phyloP scores from a whole-genome alignment of 23 tunicate species.

The Diplosoma virens region DNA sequence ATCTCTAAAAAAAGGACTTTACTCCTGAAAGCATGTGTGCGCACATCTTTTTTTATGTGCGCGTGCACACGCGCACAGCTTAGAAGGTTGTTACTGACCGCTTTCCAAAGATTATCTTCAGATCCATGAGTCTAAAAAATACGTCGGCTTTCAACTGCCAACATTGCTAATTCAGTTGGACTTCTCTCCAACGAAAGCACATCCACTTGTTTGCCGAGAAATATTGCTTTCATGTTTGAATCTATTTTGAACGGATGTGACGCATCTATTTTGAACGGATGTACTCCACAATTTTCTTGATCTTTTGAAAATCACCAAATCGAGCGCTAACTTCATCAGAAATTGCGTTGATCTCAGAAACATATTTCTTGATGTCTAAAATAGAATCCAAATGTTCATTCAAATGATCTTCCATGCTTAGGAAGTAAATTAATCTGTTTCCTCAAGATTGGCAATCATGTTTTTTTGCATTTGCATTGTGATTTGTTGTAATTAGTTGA shows the following conservation, averaged over 20 bases:
- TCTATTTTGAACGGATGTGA: constrained; percentile 29
- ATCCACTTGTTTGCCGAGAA: constrained; percentile 19
- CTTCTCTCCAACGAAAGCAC: constrained; percentile 35
- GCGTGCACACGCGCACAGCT: no score
- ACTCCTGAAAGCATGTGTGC: no score
- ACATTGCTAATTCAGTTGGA: constrained; percentile 32
- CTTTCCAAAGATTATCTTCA: constrained; percentile 17
- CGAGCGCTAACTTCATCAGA: constrained; percentile 12
- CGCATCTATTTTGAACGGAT: no score
- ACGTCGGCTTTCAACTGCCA: constrained; percentile 10
- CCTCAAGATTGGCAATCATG: background rate
- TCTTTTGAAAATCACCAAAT: constrained; percentile 14
- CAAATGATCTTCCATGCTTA: background rate
- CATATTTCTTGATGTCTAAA: background rate
- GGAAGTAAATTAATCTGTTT: background rate
- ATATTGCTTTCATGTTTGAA: constrained; percentile 11
- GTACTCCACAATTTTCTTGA: constrained; percentile 9
- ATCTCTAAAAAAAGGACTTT: no score
- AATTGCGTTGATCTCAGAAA: background rate
- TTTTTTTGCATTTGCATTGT: no score
- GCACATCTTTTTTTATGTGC: no score
- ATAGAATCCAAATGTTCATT: background rate
- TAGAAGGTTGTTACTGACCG: background rate
- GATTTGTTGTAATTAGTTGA: no score
- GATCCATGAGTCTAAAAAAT: constrained; percentile 14